phyloP scores from a whole-genome alignment of 2,888 invertebrate genomes.

The Troides aeacus region DNA sequence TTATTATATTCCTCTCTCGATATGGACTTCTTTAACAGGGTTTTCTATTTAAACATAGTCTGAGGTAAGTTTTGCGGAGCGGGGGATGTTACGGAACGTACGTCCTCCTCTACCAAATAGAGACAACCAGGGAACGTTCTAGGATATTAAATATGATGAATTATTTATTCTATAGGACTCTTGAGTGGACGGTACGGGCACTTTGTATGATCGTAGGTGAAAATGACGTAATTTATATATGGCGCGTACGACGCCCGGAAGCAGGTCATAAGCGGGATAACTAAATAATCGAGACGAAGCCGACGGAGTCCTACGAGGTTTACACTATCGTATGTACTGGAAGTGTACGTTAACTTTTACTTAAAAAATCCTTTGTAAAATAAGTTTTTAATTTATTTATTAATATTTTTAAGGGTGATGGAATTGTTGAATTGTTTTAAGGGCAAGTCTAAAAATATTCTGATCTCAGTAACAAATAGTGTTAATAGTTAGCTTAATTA shows the following conservation, averaged over 20 bases:
- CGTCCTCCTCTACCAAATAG: neutral
- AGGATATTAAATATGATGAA: neutral
- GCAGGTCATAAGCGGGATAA: slow-evolving; percentile 52
- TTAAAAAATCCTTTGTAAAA: too few relatives aligned
- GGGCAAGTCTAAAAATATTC: too few relatives aligned
- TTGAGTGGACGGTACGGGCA: slow-evolving; percentile 14
- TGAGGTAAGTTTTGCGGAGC: too few relatives aligned
- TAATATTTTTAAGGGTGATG: too few relatives aligned
- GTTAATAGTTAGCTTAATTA: too few relatives aligned
- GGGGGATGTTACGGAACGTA: too few relatives aligned
- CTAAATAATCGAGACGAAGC: slow-evolving; percentile 59
- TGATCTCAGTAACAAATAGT: too few relatives aligned
- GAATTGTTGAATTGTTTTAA: too few relatives aligned
- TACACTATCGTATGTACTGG: slow-evolving; percentile 39
- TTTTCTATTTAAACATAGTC: too few relatives aligned
- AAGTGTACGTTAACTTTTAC: slow-evolving; percentile 17
- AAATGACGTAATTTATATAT: slow-evolving; percentile 22
- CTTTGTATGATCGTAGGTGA: slow-evolving; percentile 23
- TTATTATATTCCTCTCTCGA: too few relatives aligned
- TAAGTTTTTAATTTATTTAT: too few relatives aligned
- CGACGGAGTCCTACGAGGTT: slow-evolving; percentile 35
- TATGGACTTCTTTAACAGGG: too few relatives aligned
- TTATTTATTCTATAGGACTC: neutral
- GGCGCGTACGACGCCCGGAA: slow-evolving; percentile 45
- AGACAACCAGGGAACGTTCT: neutral